phyloP scores from a whole-genome alignment of 2,888 invertebrate genomes.

The Melieria picta region DNA sequence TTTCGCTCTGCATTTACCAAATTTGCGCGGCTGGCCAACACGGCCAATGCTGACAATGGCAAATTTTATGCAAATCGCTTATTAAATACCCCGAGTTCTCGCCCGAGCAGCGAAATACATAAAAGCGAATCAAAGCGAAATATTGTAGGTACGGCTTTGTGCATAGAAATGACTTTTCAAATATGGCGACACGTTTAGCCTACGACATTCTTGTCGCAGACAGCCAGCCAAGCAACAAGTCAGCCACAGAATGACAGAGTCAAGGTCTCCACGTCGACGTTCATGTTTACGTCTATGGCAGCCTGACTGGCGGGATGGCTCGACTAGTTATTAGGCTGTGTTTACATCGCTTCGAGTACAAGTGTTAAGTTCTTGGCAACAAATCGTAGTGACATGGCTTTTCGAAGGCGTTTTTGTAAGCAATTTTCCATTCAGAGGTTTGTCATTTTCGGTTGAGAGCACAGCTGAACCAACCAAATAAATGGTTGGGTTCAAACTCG shows the following conservation, averaged over 20 bases:
- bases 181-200: slow-evolving; percentile 20
- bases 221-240: too few species aligned
- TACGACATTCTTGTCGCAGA: slow-evolving; percentile 5
- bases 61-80: slow-evolving; percentile 23
- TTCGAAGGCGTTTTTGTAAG: too few species aligned
- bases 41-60: background rate
- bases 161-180: slow-evolving; percentile 6
- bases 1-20: slow-evolving; percentile 21
- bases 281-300: background rate
- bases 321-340: too few species aligned
- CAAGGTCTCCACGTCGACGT: slow-evolving; percentile 14
- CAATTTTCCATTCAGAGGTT: too few species aligned
- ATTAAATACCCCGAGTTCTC: slow-evolving; percentile 6
- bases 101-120: background rate
- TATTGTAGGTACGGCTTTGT: too few species aligned
- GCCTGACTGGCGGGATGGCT: too few species aligned
- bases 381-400: too few species aligned
- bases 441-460: too few species aligned
- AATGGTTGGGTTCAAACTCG: too few species aligned
- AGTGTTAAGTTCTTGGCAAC: too few species aligned
- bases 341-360: too few species aligned
- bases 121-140: background rate
- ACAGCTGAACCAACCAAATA: too few species aligned
- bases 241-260: slow-evolving; percentile 7
- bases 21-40: background rate